Evolutionary conservation across 2,113 vertebrate species (phyloP), one percentile per base, ranked within the genome.

Genomic region (Poeciliopsis occidentalis): DNA sequence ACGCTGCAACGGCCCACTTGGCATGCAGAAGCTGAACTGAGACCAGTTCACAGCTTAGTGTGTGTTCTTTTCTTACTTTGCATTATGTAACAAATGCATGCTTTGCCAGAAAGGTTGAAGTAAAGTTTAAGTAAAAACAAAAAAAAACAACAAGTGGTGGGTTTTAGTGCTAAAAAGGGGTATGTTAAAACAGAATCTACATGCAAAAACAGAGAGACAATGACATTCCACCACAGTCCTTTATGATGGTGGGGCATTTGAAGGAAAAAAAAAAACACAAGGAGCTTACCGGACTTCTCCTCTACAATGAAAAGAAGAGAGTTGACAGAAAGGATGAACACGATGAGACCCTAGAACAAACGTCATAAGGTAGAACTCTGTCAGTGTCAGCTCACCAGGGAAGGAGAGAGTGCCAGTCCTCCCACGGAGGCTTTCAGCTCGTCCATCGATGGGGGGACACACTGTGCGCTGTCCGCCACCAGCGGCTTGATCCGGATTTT

Each of bases 401-500:
- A 98, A 0, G 98, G 97, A 3, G 97, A 98, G 12, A 99, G 96
- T 0, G 97, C 96, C 24, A 99, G 95, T 89, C 96, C 97, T 79
- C 98, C 97, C 26, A 99, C 88, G 0, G 98, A 99, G 0, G 97
- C 98, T 87, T 96, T 97, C 54, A 99, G 95, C 91, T 97, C 97
- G 12, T 98, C 97, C 86, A 98, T 95, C 0, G 97, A 96, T 0
- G 97, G 96, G 71, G 89, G 90, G 0, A 95, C 90, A 4, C 94
- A 96, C 88, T 94, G 96, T 81, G 95, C 92, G 12, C 93, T 92
- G 66, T 97, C 97, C 66, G 97, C 94, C 8, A 96, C 93, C 85
- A 99, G 86, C 0, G 97, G 98, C 70, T 98, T 98, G 92, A 99
- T 99, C 92, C 95, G 97, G 68, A 99, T 98, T 88, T 97, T 98